Conservation (phyloP, 1,140 invertebrate genomes). For the Anadara kagoshimensis region DNA sequence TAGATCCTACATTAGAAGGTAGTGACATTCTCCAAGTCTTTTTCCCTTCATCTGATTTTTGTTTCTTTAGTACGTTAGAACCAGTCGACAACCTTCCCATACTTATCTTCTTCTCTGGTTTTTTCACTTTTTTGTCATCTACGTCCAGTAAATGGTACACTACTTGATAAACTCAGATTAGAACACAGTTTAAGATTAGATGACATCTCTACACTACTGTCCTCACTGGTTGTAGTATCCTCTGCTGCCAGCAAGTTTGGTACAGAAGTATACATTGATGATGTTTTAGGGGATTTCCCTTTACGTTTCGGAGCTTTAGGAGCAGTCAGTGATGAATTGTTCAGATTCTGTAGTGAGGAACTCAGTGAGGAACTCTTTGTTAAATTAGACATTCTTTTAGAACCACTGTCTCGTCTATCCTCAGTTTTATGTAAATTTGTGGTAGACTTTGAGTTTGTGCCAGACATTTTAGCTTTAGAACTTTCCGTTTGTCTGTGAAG, state of each 20-base stretch:
- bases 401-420: neutral
- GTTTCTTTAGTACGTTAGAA: neutral
- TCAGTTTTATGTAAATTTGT: constrained; percentile 1
- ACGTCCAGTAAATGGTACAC: constrained; percentile 57
- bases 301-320: constrained; percentile 1
- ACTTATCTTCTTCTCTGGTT: neutral
- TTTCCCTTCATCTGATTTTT: too few relatives aligned
- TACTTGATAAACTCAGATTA: constrained; percentile 48
- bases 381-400: neutral
- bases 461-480: constrained; percentile 38
- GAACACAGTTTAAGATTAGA: constrained; percentile 43
- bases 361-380: constrained; percentile 35
- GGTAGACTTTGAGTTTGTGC: constrained; percentile 15
- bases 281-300: constrained; percentile 5
- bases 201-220: neutral
- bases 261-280: constrained; percentile 51
- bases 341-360: constrained; percentile 38
- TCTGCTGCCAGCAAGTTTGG: constrained; percentile 46
- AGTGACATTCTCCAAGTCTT: constrained; percentile 22
- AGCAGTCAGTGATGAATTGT: neutral
- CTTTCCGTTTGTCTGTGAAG: constrained; percentile 36
- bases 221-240: constrained; percentile 7
- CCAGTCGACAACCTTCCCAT: neutral
- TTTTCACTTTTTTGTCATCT: constrained; percentile 9
- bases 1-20: constrained; percentile 12